Conservation (phyloP, 2,797 vertebrate species). For the Acipenser ruthenus region DNA sequence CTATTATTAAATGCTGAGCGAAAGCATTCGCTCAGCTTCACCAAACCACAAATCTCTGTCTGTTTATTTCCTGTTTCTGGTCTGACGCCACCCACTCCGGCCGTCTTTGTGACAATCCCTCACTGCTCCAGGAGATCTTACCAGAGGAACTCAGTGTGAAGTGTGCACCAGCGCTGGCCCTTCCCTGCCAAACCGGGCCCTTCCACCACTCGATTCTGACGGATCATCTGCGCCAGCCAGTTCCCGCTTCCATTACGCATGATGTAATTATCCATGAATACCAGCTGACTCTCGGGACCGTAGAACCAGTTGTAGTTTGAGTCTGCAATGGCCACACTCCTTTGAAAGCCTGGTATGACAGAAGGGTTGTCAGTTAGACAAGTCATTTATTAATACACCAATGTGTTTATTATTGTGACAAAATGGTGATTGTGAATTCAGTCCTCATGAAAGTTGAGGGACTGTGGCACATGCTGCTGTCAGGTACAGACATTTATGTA, state of each 20-base stretch:
- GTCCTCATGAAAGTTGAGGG: no score
- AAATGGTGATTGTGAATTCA: no score
- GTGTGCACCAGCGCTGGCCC: slow-evolving; percentile 93
- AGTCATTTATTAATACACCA: no score
- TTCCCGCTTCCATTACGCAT: slow-evolving; percentile 95
- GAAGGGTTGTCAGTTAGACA: neutral
- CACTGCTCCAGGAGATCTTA: slow-evolving; percentile 42
- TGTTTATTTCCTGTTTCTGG: no score
- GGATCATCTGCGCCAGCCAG: slow-evolving; percentile 87
- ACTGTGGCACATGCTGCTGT: no score
- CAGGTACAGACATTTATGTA: no score
- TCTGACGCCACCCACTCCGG: no score
- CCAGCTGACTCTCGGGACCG: slow-evolving; percentile 93
- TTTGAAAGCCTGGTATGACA: slow-evolving; percentile 76
- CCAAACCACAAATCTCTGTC: no score
- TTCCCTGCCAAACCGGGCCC: slow-evolving; percentile 86
- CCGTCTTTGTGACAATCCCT: no score
- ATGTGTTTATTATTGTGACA: no score
- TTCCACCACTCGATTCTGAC: slow-evolving; percentile 76
- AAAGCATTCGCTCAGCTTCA: no score
- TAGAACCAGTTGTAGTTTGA: slow-evolving; percentile 99
- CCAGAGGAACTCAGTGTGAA: slow-evolving; percentile 98
- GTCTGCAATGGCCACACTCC: slow-evolving; percentile 90
- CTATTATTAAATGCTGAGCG: no score
- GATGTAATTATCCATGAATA: slow-evolving; percentile 90